phyloP scores from a whole-genome alignment of 1,140 invertebrate species.

The Lucilia cuprina region DNA sequence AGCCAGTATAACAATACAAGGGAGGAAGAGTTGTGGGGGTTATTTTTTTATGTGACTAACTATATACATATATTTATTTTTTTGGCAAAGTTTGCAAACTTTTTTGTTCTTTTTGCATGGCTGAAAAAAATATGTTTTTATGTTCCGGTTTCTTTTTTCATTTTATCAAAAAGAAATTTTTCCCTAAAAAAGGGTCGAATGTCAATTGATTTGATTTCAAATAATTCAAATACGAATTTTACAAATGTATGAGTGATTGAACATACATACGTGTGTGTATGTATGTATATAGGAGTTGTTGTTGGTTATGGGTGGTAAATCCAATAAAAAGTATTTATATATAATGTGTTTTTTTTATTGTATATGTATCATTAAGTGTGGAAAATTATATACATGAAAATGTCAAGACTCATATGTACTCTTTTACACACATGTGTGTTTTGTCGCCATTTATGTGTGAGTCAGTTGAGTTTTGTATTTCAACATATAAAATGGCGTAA shows the following conservation, averaged over 20 bases:
- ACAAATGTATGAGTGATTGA: background rate
- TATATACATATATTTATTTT: background rate
- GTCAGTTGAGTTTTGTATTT: too few species aligned
- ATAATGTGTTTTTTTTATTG: background rate
- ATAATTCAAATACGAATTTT: background rate
- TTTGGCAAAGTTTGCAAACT: slow-evolving; percentile 6
- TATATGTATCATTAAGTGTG: too few species aligned
- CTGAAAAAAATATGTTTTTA: background rate
- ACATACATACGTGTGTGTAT: background rate
- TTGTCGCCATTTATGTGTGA: too few species aligned
- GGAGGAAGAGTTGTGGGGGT: background rate
- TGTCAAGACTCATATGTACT: too few species aligned
- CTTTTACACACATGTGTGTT: too few species aligned
- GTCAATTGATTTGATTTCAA: slow-evolving; percentile 38
- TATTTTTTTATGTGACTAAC: background rate
- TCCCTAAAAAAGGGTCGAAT: slow-evolving; percentile 37
- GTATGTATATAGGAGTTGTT: background rate
- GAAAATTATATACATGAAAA: too few species aligned
- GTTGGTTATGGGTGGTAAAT: background rate
- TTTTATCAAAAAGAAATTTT: background rate
- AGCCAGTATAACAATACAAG: background rate
- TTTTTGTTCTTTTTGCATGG: background rate
- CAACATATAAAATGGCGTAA: too few species aligned
- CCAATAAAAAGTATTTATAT: background rate
- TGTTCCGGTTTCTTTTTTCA: background rate